Evolutionary conservation across 1,140 invertebrate species (phyloP).

Genomic region (Dufourea novaeangliae): DNA sequence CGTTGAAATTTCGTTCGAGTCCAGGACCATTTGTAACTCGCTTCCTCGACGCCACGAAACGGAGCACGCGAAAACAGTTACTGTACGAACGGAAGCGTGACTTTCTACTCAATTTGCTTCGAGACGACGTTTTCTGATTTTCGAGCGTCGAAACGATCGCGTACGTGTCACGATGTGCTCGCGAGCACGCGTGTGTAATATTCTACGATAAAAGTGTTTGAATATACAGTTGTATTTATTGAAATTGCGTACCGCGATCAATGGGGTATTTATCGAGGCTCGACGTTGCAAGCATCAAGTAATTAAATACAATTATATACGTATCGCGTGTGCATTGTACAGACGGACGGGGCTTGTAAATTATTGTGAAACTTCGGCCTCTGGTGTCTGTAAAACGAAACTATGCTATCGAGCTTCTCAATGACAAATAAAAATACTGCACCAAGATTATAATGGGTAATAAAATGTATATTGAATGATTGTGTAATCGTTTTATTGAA

Average conservation of each 20-base stretch:
- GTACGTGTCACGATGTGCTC: neutral
- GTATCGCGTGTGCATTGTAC: slow-evolving; percentile 11
- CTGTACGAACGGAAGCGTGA: neutral
- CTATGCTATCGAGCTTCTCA: slow-evolving; percentile 32
- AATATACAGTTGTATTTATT: slow-evolving; percentile 12
- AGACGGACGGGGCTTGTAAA: slow-evolving; percentile 9
- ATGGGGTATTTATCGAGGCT: slow-evolving; percentile 4
- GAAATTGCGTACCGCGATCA: slow-evolving; percentile 15
- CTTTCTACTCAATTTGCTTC: neutral
- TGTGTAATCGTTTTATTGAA: neutral
- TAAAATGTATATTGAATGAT: slow-evolving; percentile 35
- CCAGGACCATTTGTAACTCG: neutral
- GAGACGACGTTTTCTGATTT: neutral
- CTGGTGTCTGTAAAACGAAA: slow-evolving; percentile 17
- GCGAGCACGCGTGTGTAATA: slow-evolving; percentile 8
- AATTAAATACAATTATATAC: slow-evolving; percentile 26
- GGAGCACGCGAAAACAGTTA: neutral
- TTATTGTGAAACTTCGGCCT: neutral
- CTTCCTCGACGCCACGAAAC: neutral
- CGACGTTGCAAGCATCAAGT: slow-evolving; percentile 2
- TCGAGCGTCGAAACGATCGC: neutral
- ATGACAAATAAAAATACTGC: slow-evolving; percentile 21
- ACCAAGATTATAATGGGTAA: slow-evolving; percentile 34
- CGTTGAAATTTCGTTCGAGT: neutral
- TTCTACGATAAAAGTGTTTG: slow-evolving; percentile 8